Evolutionary conservation across 37 sponge, comb jelly and placozoan genomes (phyloP).

Genomic region (Theonella swinhoei): DNA sequence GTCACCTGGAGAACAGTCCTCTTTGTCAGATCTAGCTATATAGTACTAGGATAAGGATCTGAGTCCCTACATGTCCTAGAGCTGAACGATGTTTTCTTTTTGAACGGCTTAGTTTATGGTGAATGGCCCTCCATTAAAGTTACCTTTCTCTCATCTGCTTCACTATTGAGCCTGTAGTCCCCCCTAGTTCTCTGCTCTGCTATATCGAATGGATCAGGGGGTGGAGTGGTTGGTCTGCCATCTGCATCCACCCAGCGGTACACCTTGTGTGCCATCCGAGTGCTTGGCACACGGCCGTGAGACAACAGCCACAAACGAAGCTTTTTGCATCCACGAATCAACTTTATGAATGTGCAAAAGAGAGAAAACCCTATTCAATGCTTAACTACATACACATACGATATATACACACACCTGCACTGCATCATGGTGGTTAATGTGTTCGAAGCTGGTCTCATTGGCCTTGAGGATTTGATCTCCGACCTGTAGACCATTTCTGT

Average conservation of each 20-base stretch:
- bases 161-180: not conserved
- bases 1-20: slow-evolving; percentile 41
- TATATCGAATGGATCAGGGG: slow-evolving; percentile 46
- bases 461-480: slow-evolving; percentile 83
- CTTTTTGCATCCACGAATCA: slow-evolving; percentile 50
- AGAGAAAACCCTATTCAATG: too few relatives aligned
- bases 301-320: slow-evolving; percentile 45
- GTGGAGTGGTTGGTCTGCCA: slow-evolving; percentile 69
- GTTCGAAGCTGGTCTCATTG: slow-evolving; percentile 59
- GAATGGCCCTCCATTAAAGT: too few relatives aligned
- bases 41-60: too few relatives aligned
- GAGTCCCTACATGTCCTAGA: too few relatives aligned
- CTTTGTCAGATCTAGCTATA: too few relatives aligned
- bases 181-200: slow-evolving; percentile 5
- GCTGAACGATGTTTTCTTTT: too few relatives aligned
- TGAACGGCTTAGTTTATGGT: too few relatives aligned
- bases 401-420: slow-evolving; percentile 54
- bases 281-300: slow-evolving; percentile 50
- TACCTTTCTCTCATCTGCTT: slow-evolving; percentile 62
- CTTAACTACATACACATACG: too few relatives aligned
- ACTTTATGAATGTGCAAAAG: too few relatives aligned
- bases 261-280: slow-evolving; percentile 47
- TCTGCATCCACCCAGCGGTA: slow-evolving; percentile 72
- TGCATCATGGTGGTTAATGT: slow-evolving; percentile 57
- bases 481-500: slow-evolving; percentile 63